Percentiles rank a stretch among this genome's conserved stretches.
phyloP scores from a whole-genome alignment of 2,113 vertebrate species.

The Psephotus haematonotus region DNA sequence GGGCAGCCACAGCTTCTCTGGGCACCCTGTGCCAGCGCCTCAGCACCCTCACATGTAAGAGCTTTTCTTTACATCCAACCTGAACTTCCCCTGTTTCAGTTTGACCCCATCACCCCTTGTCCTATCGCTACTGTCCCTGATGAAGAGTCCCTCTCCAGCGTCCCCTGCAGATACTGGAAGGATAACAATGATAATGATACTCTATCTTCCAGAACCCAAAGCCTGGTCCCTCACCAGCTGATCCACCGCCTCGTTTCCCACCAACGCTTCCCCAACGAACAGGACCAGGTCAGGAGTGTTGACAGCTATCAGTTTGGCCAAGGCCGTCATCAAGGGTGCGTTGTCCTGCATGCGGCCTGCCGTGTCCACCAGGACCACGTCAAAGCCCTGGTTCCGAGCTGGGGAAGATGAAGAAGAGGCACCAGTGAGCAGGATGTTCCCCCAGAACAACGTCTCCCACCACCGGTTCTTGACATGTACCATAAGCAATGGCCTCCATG shows the following conservation, averaged over 20 bases:
- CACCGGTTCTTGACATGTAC: constrained; percentile 39
- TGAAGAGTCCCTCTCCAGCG: neutral
- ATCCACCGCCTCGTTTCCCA: constrained; percentile 97
- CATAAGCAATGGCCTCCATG: constrained; percentile 96
- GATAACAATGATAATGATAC: neutral
- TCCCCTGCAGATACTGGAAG: neutral
- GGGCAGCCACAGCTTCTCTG: neutral
- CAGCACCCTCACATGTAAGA: neutral
- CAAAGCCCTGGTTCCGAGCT: constrained; percentile 94
- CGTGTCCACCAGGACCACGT: constrained; percentile 98
- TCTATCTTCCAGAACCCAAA: neutral
- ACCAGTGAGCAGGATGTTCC: rapidly evolving
- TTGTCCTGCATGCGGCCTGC: constrained; percentile 99
- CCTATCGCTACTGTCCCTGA: neutral
- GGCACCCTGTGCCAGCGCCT: neutral
- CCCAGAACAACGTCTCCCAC: rapidly evolving
- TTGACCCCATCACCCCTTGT: neutral
- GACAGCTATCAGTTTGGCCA: constrained; percentile 96
- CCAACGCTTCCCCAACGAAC: constrained; percentile 96
- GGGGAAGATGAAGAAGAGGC: neutral
- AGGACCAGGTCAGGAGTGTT: constrained; percentile 95
- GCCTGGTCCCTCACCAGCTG: constrained; percentile 85
- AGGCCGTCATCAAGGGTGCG: constrained; percentile 91
- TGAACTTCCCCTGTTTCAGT: neutral
- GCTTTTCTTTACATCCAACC: neutral